Percentiles rank a stretch among this genome's conserved stretches.
These are phyloP conservation scores for Cochlearius cochlearius DNA, from an alignment of 2,113 vertebrate species.

Conservation along the genomic window DNA sequence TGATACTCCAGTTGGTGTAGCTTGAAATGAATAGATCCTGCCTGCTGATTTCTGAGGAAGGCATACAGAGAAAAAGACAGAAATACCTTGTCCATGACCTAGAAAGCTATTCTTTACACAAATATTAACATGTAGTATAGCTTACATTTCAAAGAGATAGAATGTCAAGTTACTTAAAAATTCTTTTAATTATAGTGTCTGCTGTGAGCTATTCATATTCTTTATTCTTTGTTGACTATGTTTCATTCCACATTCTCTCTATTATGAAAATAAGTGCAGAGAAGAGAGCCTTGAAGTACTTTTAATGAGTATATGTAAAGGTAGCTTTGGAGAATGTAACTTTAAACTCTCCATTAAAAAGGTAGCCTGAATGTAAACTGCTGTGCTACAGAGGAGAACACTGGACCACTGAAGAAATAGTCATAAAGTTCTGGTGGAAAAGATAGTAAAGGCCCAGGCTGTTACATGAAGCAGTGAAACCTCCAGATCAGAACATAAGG, in stretches of 20 bases:
- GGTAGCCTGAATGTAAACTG: neutral
- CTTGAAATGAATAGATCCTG: neutral
- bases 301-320: neutral
- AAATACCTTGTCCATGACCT: neutral
- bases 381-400: neutral
- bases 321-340: neutral
- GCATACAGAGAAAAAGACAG: neutral
- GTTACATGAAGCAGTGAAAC: neutral
- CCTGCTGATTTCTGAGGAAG: neutral
- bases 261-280: neutral
- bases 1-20: neutral
- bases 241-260: neutral
- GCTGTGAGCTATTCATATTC: neutral
- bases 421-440: neutral
- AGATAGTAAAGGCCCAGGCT: neutral
- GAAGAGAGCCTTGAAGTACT: neutral
- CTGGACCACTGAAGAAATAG: neutral
- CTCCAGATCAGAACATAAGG: neutral
- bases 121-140: neutral
- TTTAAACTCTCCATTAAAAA: neutral
- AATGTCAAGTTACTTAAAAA: neutral
- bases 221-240: neutral
- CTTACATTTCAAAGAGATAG: neutral
- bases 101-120: neutral
- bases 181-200: neutral